Conservation (phyloP, 2,797 vertebrate species). For the Harpagifer antarcticus region DNA sequence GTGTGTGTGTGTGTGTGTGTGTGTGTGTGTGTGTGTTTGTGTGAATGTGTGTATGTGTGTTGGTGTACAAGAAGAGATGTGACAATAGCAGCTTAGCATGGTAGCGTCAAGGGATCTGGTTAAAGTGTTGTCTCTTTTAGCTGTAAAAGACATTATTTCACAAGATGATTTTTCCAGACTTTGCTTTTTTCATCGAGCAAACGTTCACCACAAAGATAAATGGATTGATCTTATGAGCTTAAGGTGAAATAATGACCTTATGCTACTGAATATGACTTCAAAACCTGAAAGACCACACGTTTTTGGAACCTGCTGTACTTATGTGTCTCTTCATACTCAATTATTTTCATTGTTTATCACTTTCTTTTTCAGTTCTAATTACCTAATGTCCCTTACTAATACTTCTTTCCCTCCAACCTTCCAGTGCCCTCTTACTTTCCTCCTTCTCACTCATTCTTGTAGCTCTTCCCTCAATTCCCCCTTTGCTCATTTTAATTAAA, state of each 20-base stretch:
- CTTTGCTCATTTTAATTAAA: constrained; percentile 74
- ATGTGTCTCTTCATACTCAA: background rate
- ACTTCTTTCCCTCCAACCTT: constrained; percentile 14
- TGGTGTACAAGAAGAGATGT: constrained; percentile 30
- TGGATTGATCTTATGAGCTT: background rate
- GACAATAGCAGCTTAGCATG: constrained; percentile 29
- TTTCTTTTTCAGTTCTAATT: constrained; percentile 4
- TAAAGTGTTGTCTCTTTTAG: constrained; percentile 37
- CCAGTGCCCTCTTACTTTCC: constrained; percentile 6
- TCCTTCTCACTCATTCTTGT: background rate
- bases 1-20: constrained; percentile 3
- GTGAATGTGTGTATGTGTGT: constrained; percentile 14
- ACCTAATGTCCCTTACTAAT: background rate
- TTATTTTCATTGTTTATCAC: background rate
- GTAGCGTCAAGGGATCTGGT: constrained; percentile 29
- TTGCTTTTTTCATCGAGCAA: constrained; percentile 22
- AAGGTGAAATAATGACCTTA: constrained; percentile 19
- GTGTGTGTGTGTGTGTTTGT: constrained; percentile 9
- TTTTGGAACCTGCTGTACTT: constrained; percentile 14
- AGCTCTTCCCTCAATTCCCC: constrained; percentile 46
- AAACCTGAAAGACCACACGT: background rate
- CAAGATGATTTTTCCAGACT: background rate
- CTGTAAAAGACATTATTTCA: constrained; percentile 27
- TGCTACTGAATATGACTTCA: constrained; percentile 2
- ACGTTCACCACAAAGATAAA: constrained; percentile 1